Conservation (phyloP, 2,113 vertebrate species). For the Thunnus maccoyii region DNA sequence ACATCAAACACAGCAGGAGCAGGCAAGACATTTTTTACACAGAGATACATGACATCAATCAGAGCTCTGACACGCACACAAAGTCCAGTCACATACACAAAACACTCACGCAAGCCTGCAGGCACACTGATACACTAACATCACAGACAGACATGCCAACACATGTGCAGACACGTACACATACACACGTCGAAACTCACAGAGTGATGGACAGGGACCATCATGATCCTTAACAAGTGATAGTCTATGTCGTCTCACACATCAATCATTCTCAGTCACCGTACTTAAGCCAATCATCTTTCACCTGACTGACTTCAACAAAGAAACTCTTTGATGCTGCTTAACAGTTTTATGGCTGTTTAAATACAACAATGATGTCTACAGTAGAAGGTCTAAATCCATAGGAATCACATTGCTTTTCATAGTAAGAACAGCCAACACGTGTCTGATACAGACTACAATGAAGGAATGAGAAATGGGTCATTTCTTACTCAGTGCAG, state of each 20-base stretch:
- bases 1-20: slow-evolving; percentile 69
- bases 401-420: neutral
- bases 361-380: neutral
- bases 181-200: slow-evolving; percentile 38
- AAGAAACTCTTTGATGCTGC: slow-evolving; percentile 18
- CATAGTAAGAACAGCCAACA: slow-evolving; percentile 4
- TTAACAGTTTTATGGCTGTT: slow-evolving; percentile 4
- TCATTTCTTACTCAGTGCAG: slow-evolving; percentile 48
- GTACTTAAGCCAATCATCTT: slow-evolving; percentile 50
- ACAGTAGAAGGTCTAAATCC: slow-evolving; percentile 3
- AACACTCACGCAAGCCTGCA: slow-evolving; percentile 69
- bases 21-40: slow-evolving; percentile 62
- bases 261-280: slow-evolving; percentile 72
- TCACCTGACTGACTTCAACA: slow-evolving; percentile 35
- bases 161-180: slow-evolving; percentile 27
- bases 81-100: slow-evolving; percentile 45
- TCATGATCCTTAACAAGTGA: slow-evolving; percentile 74
- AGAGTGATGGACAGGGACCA: slow-evolving; percentile 73
- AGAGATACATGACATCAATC: slow-evolving; percentile 71
- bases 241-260: slow-evolving; percentile 59
- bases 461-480: slow-evolving; percentile 45
- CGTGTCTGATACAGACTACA: slow-evolving; percentile 25
- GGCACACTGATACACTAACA: slow-evolving; percentile 57
- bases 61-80: slow-evolving; percentile 50
- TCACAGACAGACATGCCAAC: slow-evolving; percentile 35